Percentiles rank a stretch among this genome's conserved stretches.
Conservation (phyloP, 2,113 vertebrate genomes). For the Odocoileus virginianus region DNA sequence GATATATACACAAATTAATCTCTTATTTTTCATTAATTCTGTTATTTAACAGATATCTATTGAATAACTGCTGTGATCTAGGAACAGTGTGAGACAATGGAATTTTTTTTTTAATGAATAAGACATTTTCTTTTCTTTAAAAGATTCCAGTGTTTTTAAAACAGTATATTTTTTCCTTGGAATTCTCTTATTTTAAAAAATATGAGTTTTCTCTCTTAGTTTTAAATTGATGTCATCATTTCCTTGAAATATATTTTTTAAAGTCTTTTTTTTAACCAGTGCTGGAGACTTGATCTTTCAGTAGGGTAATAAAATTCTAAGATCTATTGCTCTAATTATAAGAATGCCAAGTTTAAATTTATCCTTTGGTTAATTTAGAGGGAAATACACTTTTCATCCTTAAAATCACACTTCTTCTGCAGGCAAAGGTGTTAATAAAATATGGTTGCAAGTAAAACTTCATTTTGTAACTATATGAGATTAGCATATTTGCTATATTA, state of each 20-base stretch:
- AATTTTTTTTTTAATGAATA: not conserved
- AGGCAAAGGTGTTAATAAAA: constrained; percentile 52
- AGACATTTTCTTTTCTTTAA: not conserved
- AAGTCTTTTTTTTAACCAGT: not conserved
- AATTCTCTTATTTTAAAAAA: not conserved
- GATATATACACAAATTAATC: not conserved
- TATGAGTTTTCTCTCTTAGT: not conserved
- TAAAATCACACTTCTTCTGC: constrained; percentile 41
- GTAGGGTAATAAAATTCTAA: constrained; percentile 49
- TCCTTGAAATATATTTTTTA: not conserved
- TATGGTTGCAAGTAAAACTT: constrained; percentile 28
- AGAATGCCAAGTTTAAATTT: constrained; percentile 57
- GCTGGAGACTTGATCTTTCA: constrained; percentile 39
- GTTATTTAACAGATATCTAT: not conserved
- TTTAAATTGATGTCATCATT: constrained; percentile 53
- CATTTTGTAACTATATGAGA: not conserved
- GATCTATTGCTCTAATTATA: constrained; percentile 66
- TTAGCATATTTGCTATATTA: constrained; percentile 11
- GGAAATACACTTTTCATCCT: constrained; percentile 57
- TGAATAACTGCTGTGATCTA: not conserved
- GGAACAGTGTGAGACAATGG: not conserved
- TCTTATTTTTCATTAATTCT: not conserved
- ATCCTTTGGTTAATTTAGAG: constrained; percentile 58
- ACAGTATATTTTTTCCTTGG: not conserved
- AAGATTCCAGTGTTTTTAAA: constrained; percentile 14